phyloP scores from a whole-genome alignment of 1,140 invertebrate species.

The Augochlora pura region DNA sequence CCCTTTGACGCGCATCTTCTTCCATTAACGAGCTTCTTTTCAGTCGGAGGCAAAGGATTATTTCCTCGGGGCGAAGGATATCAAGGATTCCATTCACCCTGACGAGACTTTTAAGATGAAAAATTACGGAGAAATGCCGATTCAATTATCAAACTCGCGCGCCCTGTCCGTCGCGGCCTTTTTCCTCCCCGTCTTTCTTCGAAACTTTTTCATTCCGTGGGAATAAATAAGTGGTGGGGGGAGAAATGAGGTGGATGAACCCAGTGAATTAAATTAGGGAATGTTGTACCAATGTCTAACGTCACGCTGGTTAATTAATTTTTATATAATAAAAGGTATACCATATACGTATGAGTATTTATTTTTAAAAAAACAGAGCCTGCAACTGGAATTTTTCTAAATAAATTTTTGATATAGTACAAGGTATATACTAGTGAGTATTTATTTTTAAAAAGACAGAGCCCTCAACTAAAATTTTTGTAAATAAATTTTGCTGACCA shows the following conservation, averaged over 20 bases:
- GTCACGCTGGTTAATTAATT: too few relatives aligned
- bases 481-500: too few relatives aligned
- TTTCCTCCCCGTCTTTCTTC: background rate
- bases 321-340: too few relatives aligned
- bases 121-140: background rate
- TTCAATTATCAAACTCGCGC: constrained; percentile 15
- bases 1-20: background rate
- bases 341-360: too few relatives aligned
- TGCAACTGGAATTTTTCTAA: too few relatives aligned
- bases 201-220: constrained; percentile 27
- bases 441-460: too few relatives aligned
- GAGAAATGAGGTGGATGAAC: background rate
- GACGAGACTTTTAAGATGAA: background rate
- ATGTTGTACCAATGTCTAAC: too few relatives aligned
- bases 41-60: background rate
- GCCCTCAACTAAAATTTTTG: too few relatives aligned
- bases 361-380: too few relatives aligned
- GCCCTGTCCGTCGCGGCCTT: too few relatives aligned
- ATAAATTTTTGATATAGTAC: too few relatives aligned
- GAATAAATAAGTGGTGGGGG: constrained; percentile 16
- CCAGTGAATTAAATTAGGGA: background rate
- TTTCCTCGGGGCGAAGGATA: background rate
- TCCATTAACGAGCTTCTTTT: background rate
- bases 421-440: too few relatives aligned
- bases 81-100: background rate